These are phyloP conservation scores for Pomatorhinus ruficollis DNA, from an alignment of 2,113 vertebrate species.

Conservation along the genomic window DNA sequence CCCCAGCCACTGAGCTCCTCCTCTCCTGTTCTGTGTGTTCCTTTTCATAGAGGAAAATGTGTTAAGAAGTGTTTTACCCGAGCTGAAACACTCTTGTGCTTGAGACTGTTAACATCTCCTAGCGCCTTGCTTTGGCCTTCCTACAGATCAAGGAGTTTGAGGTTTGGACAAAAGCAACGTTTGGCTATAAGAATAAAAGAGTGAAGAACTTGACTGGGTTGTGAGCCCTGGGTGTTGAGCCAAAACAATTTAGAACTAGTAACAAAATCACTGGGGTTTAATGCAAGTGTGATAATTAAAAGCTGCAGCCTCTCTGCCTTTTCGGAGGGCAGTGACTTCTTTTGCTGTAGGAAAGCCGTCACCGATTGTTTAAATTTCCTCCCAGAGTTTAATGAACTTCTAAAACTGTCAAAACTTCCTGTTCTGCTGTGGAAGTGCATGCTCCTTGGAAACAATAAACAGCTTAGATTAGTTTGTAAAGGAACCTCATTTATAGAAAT, in stretches of 20 bases:
- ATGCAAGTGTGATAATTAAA: conserved; percentile 61
- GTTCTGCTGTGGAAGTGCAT: conserved; percentile 41
- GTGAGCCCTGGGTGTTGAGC: conserved; percentile 4
- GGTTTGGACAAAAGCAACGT: not conserved
- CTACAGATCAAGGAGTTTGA: conserved; percentile 35
- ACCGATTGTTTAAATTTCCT: conserved; percentile 55
- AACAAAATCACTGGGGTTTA: conserved; percentile 15
- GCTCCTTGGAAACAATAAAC: conserved; percentile 48
- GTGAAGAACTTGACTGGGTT: not conserved
- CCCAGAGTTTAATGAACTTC: conserved; percentile 60
- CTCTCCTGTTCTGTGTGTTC: not conserved
- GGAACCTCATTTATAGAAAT: conserved; percentile 17
- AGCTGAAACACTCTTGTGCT: not conserved
- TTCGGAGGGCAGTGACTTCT: not conserved
- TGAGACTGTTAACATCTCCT: not conserved
- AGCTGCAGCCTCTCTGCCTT: conserved; percentile 49
- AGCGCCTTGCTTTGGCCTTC: conserved; percentile 1
- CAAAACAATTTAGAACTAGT: conserved; percentile 41
- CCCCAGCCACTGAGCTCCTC: not conserved
- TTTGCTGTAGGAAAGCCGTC: conserved; percentile 16
- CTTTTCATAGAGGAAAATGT: not conserved
- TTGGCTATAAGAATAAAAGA: conserved; percentile 40
- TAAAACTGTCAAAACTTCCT: conserved; percentile 52
- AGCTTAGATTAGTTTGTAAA: conserved; percentile 20
- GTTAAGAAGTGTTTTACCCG: not conserved